phyloP scores from a whole-genome alignment of 2,113 vertebrate genomes.

The Redunca redunca region DNA sequence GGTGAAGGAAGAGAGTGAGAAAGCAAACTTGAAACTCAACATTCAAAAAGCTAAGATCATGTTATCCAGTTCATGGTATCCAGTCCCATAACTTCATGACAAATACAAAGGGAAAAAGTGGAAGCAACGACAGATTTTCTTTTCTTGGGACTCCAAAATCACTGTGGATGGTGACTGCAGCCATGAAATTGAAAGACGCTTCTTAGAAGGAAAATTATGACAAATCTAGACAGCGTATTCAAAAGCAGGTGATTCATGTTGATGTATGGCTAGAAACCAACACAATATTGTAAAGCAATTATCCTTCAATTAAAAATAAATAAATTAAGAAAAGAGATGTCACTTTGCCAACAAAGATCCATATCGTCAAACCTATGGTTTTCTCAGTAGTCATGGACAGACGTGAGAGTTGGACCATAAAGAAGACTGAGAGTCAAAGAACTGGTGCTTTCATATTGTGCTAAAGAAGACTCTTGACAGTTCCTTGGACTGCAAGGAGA shows the following conservation, averaged over 20 bases:
- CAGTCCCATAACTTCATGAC: background rate
- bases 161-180: background rate
- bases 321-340: background rate
- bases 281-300: background rate
- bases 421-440: background rate
- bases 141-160: background rate
- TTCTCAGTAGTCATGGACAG: background rate
- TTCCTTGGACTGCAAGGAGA: background rate
- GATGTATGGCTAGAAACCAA: background rate
- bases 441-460: background rate
- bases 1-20: background rate
- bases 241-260: background rate
- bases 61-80: background rate
- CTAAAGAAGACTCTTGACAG: background rate
- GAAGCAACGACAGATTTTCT: background rate
- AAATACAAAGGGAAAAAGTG: background rate
- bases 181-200: background rate
- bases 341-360: background rate
- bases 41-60: background rate
- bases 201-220: background rate
- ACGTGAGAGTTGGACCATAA: background rate
- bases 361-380: background rate
- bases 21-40: background rate
- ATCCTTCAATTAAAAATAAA: background rate
- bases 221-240: background rate